Percentiles rank a stretch among this genome's conserved stretches.
phyloP scores from a whole-genome alignment of 1,140 invertebrate species.

The Cydia splendana region DNA sequence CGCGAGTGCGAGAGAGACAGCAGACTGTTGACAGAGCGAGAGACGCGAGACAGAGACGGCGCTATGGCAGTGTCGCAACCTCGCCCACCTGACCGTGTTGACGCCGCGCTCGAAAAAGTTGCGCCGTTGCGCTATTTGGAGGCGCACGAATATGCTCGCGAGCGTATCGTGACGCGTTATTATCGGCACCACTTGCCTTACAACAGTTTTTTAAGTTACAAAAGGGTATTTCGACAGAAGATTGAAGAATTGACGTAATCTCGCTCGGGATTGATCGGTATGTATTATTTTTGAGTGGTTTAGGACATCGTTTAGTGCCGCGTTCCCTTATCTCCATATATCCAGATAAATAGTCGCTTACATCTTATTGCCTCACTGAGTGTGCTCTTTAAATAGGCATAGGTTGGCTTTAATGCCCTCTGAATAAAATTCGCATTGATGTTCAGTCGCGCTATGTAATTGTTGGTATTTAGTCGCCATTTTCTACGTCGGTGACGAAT shows the following conservation, averaged over 20 bases:
- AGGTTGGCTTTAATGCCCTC: slow-evolving; percentile 39
- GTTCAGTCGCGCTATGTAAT: slow-evolving; percentile 59
- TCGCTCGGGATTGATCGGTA: slow-evolving; percentile 52
- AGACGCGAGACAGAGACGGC: slow-evolving; percentile 55
- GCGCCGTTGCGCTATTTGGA: slow-evolving; percentile 78
- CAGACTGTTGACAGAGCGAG: slow-evolving; percentile 44
- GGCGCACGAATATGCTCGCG: slow-evolving; percentile 74
- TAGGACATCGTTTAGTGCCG: slow-evolving; percentile 41
- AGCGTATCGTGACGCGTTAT: slow-evolving; percentile 69
- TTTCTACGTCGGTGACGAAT: slow-evolving; percentile 77
- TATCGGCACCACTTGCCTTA: slow-evolving; percentile 65
- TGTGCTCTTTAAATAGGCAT: slow-evolving; percentile 30
- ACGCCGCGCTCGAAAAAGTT: slow-evolving; percentile 78
- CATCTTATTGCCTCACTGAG: slow-evolving; percentile 43
- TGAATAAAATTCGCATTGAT: slow-evolving; percentile 46
- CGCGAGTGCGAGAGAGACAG: slow-evolving; percentile 63
- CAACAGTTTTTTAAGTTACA: slow-evolving; percentile 58
- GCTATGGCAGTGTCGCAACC: slow-evolving; percentile 76
- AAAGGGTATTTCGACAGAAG: slow-evolving; percentile 38
- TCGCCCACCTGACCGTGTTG: slow-evolving; percentile 79
- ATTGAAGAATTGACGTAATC: slow-evolving; percentile 50
- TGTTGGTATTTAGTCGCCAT: slow-evolving; percentile 78
- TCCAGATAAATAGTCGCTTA: slow-evolving; percentile 50
- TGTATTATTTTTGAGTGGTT: slow-evolving; percentile 50
- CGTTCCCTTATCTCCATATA: slow-evolving; percentile 54